Evolutionary conservation across 2,797 vertebrate genomes (phyloP), one percentile per base, ranked within the genome.

Genomic region (Sciaenops ocellatus): DNA sequence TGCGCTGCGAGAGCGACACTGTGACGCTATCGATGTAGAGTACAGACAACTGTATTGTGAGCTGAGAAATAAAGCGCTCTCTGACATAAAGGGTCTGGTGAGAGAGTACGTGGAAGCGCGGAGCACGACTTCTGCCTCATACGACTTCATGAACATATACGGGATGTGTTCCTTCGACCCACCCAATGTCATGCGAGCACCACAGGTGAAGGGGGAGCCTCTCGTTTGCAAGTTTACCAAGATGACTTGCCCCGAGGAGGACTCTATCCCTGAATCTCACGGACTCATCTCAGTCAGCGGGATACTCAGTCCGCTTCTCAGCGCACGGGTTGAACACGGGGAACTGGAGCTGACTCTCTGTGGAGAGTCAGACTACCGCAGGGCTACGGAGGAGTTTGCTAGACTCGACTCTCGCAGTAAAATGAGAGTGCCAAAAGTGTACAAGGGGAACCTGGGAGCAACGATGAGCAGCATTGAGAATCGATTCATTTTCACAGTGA

Each of bases 91-190:
- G 26, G 15, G 1, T 41, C 34, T 72, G 44, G 76, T 78, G 24
- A 41, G 69, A 34, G 42, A 59, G 60, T 15, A 42, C 0, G 61
- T 71, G 34, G 69, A 79, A 17, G 26, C 3, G 1, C 20, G 11
- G 11, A 79, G 69, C 48, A 55, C 63, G 0, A 3, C 1, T 0
- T 30, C 77, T 0, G 28, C 20, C 6, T 79, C 77, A 0, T 66
- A 78, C 0, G 61, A 73, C 4, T 79, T 79, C 28, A 30, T 30
- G 28, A 30, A 30, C 41, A 79, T 79, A 16, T 73, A 79, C n/a
- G 56, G 69, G 0, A 55, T 61, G 69, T 79, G 69, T n/a, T 54
- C 63, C 0, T 79, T 79, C 5, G n/a, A 73, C 12, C 22, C 34
- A 2, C 69, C 67, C 1, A n/a, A 57, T 1, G 51, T 30, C 28